Evolutionary conservation across 2,113 vertebrate species (phyloP).

Genomic region (Myrmophylax atrothorax): DNA sequence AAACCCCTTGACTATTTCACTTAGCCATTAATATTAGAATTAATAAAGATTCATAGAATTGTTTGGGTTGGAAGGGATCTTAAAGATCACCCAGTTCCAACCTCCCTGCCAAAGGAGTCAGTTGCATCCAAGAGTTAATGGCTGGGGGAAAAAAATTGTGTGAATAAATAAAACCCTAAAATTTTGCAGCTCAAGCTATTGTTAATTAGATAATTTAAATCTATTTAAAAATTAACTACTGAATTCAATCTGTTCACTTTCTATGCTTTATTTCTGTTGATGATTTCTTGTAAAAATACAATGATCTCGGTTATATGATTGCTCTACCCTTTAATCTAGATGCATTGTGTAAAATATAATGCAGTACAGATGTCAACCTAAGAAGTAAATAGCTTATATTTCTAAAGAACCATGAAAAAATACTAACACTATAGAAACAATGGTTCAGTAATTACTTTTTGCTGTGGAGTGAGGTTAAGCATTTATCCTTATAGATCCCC

Average conservation of each 20-base stretch:
- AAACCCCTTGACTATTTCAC: background rate
- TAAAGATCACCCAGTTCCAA: background rate
- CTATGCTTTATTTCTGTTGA: constrained; percentile 68
- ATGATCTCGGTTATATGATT: constrained; percentile 66
- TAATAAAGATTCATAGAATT: background rate
- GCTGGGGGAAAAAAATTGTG: constrained; percentile 19
- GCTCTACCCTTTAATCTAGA: constrained; percentile 60
- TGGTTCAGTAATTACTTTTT: constrained; percentile 81
- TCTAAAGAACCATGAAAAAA: constrained; percentile 80
- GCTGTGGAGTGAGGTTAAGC: constrained; percentile 74
- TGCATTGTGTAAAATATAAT: constrained; percentile 79
- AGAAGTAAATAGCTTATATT: constrained; percentile 78
- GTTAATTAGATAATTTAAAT: constrained; percentile 71
- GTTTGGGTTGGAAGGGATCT: background rate
- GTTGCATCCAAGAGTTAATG: background rate
- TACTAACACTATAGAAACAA: constrained; percentile 81
- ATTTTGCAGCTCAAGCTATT: constrained; percentile 53
- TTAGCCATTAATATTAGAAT: background rate
- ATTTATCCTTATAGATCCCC: constrained; percentile 81
- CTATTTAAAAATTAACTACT: constrained; percentile 60
- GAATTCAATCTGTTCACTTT: constrained; percentile 56
- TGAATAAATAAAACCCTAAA: constrained; percentile 58
- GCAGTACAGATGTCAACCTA: constrained; percentile 74
- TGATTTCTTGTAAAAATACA: constrained; percentile 68
- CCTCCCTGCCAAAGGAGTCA: background rate